Evolutionary conservation across 1,140 invertebrate species (phyloP).

Genomic region (Stegodyphus mimosarum): DNA sequence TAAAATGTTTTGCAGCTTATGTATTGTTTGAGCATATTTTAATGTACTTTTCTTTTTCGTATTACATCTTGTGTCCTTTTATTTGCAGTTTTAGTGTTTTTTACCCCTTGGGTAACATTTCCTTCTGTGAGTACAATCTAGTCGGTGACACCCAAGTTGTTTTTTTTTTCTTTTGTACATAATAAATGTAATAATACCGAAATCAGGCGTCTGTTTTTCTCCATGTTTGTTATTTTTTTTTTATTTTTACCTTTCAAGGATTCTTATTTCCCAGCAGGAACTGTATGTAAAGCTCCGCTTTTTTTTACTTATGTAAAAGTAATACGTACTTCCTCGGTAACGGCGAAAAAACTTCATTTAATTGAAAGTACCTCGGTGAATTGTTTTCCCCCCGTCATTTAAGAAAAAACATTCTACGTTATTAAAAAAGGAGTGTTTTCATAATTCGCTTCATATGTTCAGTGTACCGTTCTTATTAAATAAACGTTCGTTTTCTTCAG

Average conservation of each 20-base stretch:
- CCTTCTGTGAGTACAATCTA: conserved; percentile 50
- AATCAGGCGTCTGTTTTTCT: not conserved
- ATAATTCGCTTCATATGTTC: too few relatives aligned
- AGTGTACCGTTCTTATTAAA: too few relatives aligned
- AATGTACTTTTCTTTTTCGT: conserved; percentile 10
- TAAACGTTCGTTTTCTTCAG: too few relatives aligned
- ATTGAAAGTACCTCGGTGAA: too few relatives aligned
- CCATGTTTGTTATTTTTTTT: not conserved
- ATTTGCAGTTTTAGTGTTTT: conserved; percentile 32
- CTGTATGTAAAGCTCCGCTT: too few relatives aligned
- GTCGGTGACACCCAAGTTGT: conserved; percentile 26
- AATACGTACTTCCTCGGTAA: too few relatives aligned
- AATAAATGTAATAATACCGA: conserved; percentile 24
- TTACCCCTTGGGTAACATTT: conserved; percentile 31
- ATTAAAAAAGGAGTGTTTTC: too few relatives aligned
- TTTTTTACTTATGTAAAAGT: too few relatives aligned
- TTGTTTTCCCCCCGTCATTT: too few relatives aligned
- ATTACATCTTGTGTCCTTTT: not conserved
- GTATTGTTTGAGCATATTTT: conserved; percentile 13
- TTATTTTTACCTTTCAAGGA: not conserved
- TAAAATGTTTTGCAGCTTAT: conserved; percentile 38
- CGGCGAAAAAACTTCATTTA: too few relatives aligned
- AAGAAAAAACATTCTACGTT: too few relatives aligned
- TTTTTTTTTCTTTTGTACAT: conserved; percentile 37
- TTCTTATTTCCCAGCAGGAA: not conserved